Evolutionary conservation across 2,888 invertebrate genomes (phyloP).

Genomic region (Trachelus iudaicus): DNA sequence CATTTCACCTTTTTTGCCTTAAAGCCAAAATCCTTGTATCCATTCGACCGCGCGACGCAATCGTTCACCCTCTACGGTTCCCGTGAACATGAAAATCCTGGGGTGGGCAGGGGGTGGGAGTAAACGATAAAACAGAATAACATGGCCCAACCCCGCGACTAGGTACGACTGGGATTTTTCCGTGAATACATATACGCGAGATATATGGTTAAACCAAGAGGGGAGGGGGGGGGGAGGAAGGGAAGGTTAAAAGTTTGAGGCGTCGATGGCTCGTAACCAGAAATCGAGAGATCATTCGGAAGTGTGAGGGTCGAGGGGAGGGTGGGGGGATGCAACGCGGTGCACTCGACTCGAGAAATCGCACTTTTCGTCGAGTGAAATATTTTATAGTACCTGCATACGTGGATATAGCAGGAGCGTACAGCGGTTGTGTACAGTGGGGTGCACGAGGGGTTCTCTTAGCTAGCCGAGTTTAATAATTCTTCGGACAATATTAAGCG

Average conservation of each 20-base stretch:
- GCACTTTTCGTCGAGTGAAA: neutral
- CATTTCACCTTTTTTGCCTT: neutral
- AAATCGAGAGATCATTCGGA: too few relatives aligned
- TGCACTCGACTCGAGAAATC: neutral
- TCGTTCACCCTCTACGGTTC: neutral
- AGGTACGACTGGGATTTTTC: neutral
- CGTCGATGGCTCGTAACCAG: too few relatives aligned
- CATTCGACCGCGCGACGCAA: neutral
- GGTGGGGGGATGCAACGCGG: neutral
- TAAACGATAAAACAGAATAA: neutral
- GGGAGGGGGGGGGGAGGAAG: too few relatives aligned
- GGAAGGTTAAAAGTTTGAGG: too few relatives aligned
- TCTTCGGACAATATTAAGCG: neutral
- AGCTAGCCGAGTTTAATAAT: neutral
- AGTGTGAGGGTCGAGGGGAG: accelerated
- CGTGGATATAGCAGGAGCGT: neutral
- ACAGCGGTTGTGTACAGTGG: neutral
- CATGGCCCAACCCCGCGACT: neutral
- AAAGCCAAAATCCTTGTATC: neutral
- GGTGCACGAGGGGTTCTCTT: neutral
- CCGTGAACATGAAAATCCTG: neutral
- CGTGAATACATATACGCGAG: neutral
- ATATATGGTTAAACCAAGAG: neutral
- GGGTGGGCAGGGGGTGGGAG: too few relatives aligned
- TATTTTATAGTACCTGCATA: neutral